Conservation (phyloP, 2,113 vertebrate species). For the Odontophorus gujanensis region DNA sequence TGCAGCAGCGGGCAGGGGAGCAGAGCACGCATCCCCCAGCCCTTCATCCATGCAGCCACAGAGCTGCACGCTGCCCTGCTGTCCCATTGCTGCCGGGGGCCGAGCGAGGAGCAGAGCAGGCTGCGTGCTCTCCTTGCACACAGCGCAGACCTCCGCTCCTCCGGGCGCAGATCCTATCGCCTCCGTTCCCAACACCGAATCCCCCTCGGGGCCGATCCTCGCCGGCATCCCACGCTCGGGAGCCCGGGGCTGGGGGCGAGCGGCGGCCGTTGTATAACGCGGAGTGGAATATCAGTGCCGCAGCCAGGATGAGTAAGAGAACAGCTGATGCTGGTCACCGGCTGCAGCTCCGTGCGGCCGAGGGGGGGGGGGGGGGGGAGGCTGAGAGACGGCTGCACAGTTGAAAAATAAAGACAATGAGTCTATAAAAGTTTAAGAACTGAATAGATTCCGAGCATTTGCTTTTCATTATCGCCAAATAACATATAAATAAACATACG, state of each 20-base stretch:
- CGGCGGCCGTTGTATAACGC: constrained; percentile 12
- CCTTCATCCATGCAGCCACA: not conserved
- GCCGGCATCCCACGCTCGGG: too few relatives aligned
- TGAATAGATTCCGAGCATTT: constrained; percentile 60
- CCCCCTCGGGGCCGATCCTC: not conserved
- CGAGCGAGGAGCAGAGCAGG: not conserved
- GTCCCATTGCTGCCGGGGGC: rapidly evolving
- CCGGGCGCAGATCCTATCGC: not conserved
- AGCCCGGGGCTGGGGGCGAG: not conserved
- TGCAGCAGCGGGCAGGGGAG: not conserved
- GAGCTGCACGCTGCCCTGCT: rapidly evolving
- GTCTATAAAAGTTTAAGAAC: constrained; percentile 66
- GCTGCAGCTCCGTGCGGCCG: constrained; percentile 16
- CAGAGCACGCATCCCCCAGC: not conserved
- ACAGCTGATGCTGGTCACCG: constrained; percentile 43
- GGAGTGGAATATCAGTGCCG: constrained; percentile 56
- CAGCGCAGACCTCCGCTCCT: not conserved
- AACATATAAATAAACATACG: constrained; percentile 71
- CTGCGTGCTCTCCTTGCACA: not conserved
- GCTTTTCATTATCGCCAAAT: constrained; percentile 65
- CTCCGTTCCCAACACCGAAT: not conserved
- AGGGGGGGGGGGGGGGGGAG: constrained; percentile 19
- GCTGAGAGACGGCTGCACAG: constrained; percentile 24
- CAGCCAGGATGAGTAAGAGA: constrained; percentile 69
- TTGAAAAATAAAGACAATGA: constrained; percentile 65